A percentile compares a stretch with the other conserved stretches of the same genome.
Conservation (phyloP, 2,797 vertebrate genomes). For the Pipistrellus pygmaeus region DNA sequence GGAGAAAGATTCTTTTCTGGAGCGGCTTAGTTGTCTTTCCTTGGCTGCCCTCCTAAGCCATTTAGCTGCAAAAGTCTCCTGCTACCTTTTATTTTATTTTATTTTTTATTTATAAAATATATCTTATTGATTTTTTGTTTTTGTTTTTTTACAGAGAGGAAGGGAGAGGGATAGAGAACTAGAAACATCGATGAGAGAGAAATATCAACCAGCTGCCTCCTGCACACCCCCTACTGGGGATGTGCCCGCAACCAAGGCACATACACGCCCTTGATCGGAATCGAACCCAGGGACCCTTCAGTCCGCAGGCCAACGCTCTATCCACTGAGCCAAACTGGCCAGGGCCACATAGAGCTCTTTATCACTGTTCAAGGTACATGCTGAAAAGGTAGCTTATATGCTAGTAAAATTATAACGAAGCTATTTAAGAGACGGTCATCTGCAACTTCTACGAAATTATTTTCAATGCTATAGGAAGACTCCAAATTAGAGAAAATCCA, state of each 20-base stretch:
- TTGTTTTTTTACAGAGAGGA: too few relatives aligned
- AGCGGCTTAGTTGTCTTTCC: neutral
- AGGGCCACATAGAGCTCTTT: neutral
- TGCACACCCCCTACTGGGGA: too few relatives aligned
- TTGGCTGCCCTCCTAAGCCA: constrained; percentile 14
- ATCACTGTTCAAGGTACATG: constrained; percentile 8
- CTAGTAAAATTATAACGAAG: constrained; percentile 19
- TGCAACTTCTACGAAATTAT: constrained; percentile 1
- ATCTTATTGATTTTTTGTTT: too few relatives aligned
- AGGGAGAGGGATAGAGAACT: too few relatives aligned
- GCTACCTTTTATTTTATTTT: neutral
- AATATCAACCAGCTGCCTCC: too few relatives aligned
- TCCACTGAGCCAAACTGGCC: too few relatives aligned
- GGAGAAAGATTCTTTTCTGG: neutral
- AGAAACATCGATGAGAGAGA: too few relatives aligned
- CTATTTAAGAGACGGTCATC: neutral
- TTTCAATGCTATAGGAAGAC: constrained; percentile 29
- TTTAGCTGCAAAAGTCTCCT: neutral
- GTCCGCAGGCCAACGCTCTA: too few relatives aligned
- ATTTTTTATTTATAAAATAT: neutral
- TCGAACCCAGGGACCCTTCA: too few relatives aligned
- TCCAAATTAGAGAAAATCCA: constrained; percentile 2
- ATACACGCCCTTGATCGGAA: too few relatives aligned
- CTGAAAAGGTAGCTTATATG: constrained; percentile 30
- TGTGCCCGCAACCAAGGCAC: too few relatives aligned